Base-by-base conservation (phyloP, 2,888 invertebrate genomes). In the Apotomis betuletana region DNA sequence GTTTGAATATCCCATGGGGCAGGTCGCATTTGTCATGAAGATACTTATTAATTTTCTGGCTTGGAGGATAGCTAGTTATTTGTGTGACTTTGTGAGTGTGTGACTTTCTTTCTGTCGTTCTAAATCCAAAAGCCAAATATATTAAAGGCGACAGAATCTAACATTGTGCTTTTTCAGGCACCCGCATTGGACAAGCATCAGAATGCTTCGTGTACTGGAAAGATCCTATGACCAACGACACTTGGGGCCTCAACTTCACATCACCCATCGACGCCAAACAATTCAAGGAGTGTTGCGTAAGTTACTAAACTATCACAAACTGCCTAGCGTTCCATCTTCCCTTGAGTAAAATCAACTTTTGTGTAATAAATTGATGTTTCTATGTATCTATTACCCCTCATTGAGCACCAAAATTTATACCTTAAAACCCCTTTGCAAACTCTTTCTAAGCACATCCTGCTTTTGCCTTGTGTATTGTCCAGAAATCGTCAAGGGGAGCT, bases 121-220 rank as follows among this genome's bases (percentile, higher is more conserved):
- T 27, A 27, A 27, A 27, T 27, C 27, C 27, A 27, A 27, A 27
- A 27, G 27, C 27, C 27, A 41, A 41, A 41, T 6, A 41, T 41
- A 41, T 41, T 3, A 6, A 41, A 41, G 6, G 41, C 41, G 6
- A 41, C 6, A 41, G 9, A 13, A 5, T 44, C 2, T 55, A 64
- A 44, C n/a, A 3, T 3, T n/a, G 27, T 57, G 9, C 5, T 62
- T 78, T 91, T 94, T 41, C 88, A 98, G 99, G 98, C 73, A 99
- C 99, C 69, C 96, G 98, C 80, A 97, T 99, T 87, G 98, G 98
- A 36, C 99, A 99, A 93, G 99, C 99, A 57, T 99, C 99, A 54
- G 99, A 99, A 94, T 99, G 99, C 92, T 99, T 99, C 92, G 98
- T 99, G 73, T 99, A 99, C 91, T 99, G 99, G 99, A 98, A 98